Conservation (phyloP, 2,113 vertebrate genomes). For the Chloroceryle aenea region DNA sequence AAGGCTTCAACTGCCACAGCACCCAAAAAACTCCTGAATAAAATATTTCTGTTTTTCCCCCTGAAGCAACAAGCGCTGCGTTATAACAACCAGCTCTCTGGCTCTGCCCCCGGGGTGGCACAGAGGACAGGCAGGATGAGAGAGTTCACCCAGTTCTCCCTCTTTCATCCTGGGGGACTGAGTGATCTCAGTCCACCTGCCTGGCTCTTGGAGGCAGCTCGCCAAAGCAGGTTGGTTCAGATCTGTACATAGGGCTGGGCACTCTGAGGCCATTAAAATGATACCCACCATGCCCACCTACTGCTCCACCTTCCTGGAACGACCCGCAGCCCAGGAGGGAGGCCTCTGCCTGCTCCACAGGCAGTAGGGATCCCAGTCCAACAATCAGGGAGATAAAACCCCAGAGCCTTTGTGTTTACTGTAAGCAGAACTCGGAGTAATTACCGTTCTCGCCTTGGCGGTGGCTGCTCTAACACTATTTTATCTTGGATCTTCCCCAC, state of each 20-base stretch:
- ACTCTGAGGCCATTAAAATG: not conserved
- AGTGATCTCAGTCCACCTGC: not conserved
- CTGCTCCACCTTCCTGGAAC: not conserved
- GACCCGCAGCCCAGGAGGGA: not conserved
- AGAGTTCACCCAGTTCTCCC: not conserved
- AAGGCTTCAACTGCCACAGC: not conserved
- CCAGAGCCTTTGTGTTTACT: slow-evolving; percentile 28
- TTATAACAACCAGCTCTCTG: not conserved
- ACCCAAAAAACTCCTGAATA: not conserved
- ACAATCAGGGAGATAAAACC: not conserved
- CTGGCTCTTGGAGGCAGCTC: not conserved
- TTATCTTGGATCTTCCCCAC: slow-evolving; percentile 59
- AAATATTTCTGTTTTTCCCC: no score
- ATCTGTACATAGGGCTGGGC: accelerated
- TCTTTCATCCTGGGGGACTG: not conserved
- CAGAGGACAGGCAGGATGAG: not conserved
- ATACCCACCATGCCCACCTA: not conserved
- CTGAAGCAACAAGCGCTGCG: not conserved
- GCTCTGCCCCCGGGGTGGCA: not conserved
- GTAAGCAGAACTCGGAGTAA: slow-evolving; percentile 46
- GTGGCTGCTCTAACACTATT: not conserved
- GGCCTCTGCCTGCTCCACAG: not conserved
- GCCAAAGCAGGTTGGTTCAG: not conserved
- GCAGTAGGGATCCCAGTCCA: not conserved
- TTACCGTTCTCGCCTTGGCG: slow-evolving; percentile 1